Evolutionary conservation across 2,888 invertebrate genomes (phyloP).

Genomic region (Stenchaetothrips biformis): DNA sequence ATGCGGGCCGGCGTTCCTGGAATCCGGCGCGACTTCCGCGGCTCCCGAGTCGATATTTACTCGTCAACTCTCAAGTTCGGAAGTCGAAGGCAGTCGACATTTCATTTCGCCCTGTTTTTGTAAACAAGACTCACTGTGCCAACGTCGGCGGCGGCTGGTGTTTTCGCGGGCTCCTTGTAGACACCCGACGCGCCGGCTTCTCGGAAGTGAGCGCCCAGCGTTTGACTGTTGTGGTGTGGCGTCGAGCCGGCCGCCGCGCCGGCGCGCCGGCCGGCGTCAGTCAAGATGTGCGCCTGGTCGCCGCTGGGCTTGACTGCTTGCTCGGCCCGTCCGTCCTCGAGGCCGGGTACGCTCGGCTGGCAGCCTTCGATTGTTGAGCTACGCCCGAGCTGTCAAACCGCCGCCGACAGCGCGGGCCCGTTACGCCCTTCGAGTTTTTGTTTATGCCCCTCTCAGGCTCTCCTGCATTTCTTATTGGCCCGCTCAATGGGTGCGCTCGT

Average conservation of each 20-base stretch:
- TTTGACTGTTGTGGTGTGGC: slow-evolving; percentile 13
- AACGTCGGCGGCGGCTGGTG: neutral
- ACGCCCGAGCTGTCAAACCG: neutral
- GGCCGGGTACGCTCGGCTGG: too few relatives aligned
- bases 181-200: neutral
- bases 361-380: slow-evolving; percentile 20
- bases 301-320: too few relatives aligned
- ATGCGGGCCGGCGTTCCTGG: neutral
- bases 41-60: neutral
- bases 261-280: neutral
- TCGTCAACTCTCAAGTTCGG: too few relatives aligned
- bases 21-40: neutral
- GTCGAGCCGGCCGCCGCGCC: neutral
- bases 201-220: neutral
- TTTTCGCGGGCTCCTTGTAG: neutral
- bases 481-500: neutral
- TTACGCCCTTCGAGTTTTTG: neutral
- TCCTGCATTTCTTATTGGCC: neutral
- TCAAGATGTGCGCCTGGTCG: neutral
- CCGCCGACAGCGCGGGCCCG: neutral
- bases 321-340: neutral
- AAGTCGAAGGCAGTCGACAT: too few relatives aligned
- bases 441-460: neutral
- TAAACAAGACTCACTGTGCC: too few relatives aligned
- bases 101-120: too few relatives aligned